phyloP scores from a whole-genome alignment of 2,797 vertebrate species.

The Cottoperca gobio region DNA sequence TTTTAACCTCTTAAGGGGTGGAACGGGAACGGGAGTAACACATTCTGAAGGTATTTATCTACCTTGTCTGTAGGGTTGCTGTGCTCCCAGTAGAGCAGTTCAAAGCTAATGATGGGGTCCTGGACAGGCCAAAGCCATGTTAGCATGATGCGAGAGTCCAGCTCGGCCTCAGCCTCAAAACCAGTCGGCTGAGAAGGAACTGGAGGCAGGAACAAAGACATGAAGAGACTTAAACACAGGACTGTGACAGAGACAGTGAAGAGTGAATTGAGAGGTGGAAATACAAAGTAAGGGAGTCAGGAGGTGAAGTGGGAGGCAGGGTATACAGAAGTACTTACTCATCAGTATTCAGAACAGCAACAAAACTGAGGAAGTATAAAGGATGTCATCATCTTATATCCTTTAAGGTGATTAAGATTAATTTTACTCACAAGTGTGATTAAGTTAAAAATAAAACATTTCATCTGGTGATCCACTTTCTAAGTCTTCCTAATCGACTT shows the following conservation, averaged over 20 bases:
- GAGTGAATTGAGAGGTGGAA: not conserved
- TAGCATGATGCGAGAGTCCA: slow-evolving; percentile 93
- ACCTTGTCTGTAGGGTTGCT: slow-evolving; percentile 88
- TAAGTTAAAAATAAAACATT: too few species aligned
- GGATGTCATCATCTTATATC: slow-evolving; percentile 2
- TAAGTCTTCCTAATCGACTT: too few species aligned
- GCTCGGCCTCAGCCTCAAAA: slow-evolving; percentile 94
- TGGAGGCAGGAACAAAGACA: slow-evolving; percentile 61
- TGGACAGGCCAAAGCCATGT: slow-evolving; percentile 93
- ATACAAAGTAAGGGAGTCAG: not conserved
- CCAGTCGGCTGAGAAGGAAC: slow-evolving; percentile 93
- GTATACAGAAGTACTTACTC: not conserved
- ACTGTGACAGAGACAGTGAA: not conserved
- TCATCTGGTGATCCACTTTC: too few species aligned
- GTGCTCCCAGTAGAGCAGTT: slow-evolving; percentile 93
- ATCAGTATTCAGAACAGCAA: slow-evolving; percentile 11
- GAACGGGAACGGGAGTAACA: not conserved
- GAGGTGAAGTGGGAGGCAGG: not conserved
- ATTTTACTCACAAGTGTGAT: too few species aligned
- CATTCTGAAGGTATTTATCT: slow-evolving; percentile 23
- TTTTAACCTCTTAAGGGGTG: too few species aligned
- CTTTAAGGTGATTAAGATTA: not conserved
- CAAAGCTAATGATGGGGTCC: slow-evolving; percentile 90
- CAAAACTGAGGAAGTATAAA: not conserved
- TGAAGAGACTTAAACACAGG: not conserved